Base-by-base conservation (phyloP, 2,797 vertebrate species). In the Melanotaenia maccullochi region DNA sequence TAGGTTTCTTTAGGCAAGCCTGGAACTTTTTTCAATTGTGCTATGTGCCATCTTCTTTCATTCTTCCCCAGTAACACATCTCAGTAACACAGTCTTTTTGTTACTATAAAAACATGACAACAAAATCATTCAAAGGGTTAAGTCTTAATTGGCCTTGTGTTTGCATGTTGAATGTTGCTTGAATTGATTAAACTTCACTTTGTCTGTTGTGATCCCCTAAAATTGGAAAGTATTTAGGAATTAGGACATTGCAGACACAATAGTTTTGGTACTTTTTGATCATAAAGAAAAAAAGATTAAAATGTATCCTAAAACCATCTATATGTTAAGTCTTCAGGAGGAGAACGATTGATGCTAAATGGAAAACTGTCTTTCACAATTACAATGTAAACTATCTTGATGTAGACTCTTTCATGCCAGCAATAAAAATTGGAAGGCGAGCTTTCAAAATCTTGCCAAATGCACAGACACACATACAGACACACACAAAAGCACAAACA, bases 371-470 rank as follows among this genome's bases (percentile, higher is more conserved):
- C 60, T 52, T 73, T 61, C 33, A 61, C 20, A 76, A 74, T 55
- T 63, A 49, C 64, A 70, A 38, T 67, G 62, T 61, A 76, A 85
- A 81, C 60, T 68, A 68, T 72, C 56, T 57, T 83, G 74, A 73
- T 85, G 70, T 83, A 74, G 70, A 56, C 57, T 63, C 74, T 62
- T 71, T 67, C 65, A 71, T 76, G 81, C 82, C 83, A 90, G 72
- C 69, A 68, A 65, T 75, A 76, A 88, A 87, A 85, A 83, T 78
- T 84, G 70, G 55, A 86, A 83, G 72, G 60, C 72, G 60, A 70
- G 54, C 66, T 83, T 65, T 71, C 78, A 82, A 83, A 65, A 61
- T 25, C 9, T 68, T 82, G 85, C 85, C 82, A 88, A 57, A 74
- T 20, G 16, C 51, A 60, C 68, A 78, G 51, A 61, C 42, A 73